Evolutionary conservation across 1,140 invertebrate genomes (phyloP), one percentile per base, ranked within the genome.

Genomic region (Leguminivora glycinivorella): DNA sequence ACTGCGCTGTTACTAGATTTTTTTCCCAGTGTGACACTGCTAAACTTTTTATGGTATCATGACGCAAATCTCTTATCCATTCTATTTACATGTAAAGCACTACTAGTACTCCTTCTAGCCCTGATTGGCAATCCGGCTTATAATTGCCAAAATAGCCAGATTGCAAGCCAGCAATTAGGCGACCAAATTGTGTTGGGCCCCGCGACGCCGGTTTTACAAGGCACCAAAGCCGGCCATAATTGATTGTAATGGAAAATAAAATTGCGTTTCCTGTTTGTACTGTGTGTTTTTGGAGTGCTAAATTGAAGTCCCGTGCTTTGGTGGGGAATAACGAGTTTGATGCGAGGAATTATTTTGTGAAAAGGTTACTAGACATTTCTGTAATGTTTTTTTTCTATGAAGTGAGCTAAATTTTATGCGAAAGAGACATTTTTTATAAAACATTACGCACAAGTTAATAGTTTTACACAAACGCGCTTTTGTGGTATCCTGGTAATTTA

Each of bases 191-290:
- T 29, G 58, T 34, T 63, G 58, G 58, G 58, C 58, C 58, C 58
- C 7, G 26, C 19, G 2, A 29, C 58, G 14, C 29, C 58, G 58
- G 58, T 63, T 63, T 63, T 63, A 31, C 25, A 60, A 60, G 56
- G 56, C 14, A 26, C 26, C 14, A 63, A 63, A 63, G 58, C 58
- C 58, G 26, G n/a, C 58, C 58, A 63, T 63, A 63, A 63, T 63
- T 63, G 58, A 63, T 63, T 63, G 58, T 29, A 63, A 63, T 63
- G 58, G 58, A 31, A 63, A 34, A 63, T 29, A 63, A 63, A 63
- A 63, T 63, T 63, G 58, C 58, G 26, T 63, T 63, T 63, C 58
- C 58, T 17, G 14, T 63, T 52, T 52, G 47, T 17, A 52, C 47
- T 52, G 47, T 52, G 47, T 52, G 47, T 52, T 52, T 52, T 17